Evolutionary conservation across 2,113 vertebrate species (phyloP), one percentile per base, ranked within the genome.

Genomic region (Propithecus coquereli): DNA sequence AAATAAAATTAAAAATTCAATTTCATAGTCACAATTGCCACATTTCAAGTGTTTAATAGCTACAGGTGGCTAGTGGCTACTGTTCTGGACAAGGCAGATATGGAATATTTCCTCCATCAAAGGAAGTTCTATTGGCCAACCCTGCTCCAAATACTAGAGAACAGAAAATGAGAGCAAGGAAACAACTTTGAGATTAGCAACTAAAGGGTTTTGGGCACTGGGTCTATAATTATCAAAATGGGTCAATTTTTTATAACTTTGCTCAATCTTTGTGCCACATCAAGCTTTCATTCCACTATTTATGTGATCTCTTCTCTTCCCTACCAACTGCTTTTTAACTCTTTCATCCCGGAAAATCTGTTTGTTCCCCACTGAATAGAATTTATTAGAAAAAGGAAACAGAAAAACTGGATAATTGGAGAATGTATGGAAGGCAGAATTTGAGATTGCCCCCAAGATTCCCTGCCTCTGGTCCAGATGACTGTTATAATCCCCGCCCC

Each of bases 201-300:
- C 32, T 47, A 20, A 11, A 59, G 25, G 23, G 4, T 11, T 85
- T 8, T 1, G 20, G 16, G 23, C 6, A 13, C 3, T 27, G 20
- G 30, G 65, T 83, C 47, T n/a, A 32, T 0, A 14, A 45, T 16
- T 63, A 50, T 68, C 59, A 68, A 43, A 23, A 2, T 18, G 23
- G 20, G 30, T 61, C 23, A 3, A 14, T 2, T 8, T 27, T 66
- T 93, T n/a, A 11, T 11, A 25, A 18, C 43, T n/a, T 50, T 17
- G 2, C 1, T 25, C 18, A 63, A 50, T 1, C 0, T 17, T 23
- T 4, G 6, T 8, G 22, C 6, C 54, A 9, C 16, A 16, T 34
- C 18, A 32, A 30, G 63, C 37, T 40, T 82, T 23, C 52, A 27
- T 52, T 20, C 7, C 40, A 6, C 47, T 81, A 47, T 30, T 79